A percentile compares a stretch with the other conserved stretches of the same genome.
phyloP scores from a whole-genome alignment of 1,140 invertebrate genomes.

The Littorina saxatilis region DNA sequence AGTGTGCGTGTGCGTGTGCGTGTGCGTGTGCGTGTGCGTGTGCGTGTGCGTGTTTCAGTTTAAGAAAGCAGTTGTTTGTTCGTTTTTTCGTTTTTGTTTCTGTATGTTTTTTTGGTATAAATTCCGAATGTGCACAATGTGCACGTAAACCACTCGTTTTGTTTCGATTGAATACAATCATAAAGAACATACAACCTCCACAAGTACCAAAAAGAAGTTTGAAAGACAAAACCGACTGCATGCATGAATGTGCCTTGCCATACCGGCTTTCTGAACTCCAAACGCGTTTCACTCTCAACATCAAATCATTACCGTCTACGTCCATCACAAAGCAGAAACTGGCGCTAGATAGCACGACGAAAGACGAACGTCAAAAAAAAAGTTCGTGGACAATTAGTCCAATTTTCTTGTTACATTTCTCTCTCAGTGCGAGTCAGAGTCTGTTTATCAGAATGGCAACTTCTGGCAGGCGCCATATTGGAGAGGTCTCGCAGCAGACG shows the following conservation, averaged over 20 bases:
- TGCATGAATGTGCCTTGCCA: too few species aligned
- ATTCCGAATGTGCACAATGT: too few species aligned
- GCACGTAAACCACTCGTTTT: too few species aligned
- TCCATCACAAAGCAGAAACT: not conserved
- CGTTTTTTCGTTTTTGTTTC: not conserved
- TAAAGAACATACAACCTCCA: too few species aligned
- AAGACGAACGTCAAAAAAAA: not conserved
- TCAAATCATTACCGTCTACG: not conserved
- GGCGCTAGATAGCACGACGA: not conserved
- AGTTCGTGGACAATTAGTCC: not conserved
- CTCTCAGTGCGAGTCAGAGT: not conserved
- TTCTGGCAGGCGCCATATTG: constrained; percentile 24
- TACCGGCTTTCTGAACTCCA: too few species aligned
- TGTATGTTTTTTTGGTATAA: too few species aligned
- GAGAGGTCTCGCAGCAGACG: constrained; percentile 20
- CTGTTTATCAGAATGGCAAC: not conserved
- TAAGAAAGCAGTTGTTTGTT: not conserved
- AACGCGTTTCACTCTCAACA: too few species aligned
- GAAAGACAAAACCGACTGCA: too few species aligned
- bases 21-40: constrained; percentile 11
- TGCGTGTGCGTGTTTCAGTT: not conserved
- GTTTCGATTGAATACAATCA: too few species aligned
- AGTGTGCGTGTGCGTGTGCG: not conserved
- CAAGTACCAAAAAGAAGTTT: too few species aligned
- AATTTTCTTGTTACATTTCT: constrained; percentile 11